These are phyloP conservation scores for Alloscopus bannaensis DNA, from an alignment of 2,888 invertebrate species.

Conservation along the genomic window DNA sequence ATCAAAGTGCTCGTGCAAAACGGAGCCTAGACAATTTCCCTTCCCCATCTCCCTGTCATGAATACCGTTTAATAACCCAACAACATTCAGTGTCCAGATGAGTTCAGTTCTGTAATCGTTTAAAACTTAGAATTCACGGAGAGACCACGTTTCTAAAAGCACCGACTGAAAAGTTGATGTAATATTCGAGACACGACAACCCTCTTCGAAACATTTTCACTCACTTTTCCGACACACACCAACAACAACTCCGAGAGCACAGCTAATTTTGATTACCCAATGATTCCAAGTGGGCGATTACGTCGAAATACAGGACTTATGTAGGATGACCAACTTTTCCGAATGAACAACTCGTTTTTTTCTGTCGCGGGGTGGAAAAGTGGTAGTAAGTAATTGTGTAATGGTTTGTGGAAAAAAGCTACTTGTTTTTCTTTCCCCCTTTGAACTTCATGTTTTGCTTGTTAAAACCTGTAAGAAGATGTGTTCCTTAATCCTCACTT, in stretches of 20 bases:
- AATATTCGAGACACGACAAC: slow-evolving; percentile 44
- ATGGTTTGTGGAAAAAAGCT: background rate
- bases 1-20: slow-evolving; percentile 50
- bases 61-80: slow-evolving; percentile 5
- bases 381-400: background rate
- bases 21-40: no score
- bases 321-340: no score
- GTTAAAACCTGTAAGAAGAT: slow-evolving; percentile 42
- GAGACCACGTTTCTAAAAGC: slow-evolving; percentile 30
- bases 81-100: no score
- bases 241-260: slow-evolving; percentile 27
- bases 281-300: slow-evolving; percentile 70
- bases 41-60: no score
- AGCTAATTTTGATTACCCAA: slow-evolving; percentile 69
- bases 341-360: slow-evolving; percentile 52
- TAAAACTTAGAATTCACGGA: no score
- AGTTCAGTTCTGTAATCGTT: slow-evolving; percentile 19
- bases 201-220: no score
- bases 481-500: slow-evolving; percentile 11
- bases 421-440: slow-evolving; percentile 35
- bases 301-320: slow-evolving; percentile 59
- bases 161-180: no score
- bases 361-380: background rate
- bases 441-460: slow-evolving; percentile 33
- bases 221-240: slow-evolving; percentile 36